Evolutionary conservation across 2,797 vertebrate species (phyloP), one percentile per base, ranked within the genome.

Genomic region (Schizopygopsis pylzovi): DNA sequence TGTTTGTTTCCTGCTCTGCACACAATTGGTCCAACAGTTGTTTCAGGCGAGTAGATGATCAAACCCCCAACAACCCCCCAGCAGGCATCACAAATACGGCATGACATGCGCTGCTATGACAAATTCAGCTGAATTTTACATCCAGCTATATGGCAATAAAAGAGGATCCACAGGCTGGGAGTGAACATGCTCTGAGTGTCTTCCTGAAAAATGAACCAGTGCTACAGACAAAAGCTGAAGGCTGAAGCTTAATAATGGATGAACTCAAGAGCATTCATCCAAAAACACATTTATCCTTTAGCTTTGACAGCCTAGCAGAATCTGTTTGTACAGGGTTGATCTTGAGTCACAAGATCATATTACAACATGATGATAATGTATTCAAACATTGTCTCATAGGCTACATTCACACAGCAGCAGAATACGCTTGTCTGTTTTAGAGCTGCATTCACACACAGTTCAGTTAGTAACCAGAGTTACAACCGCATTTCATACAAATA

Each of bases 51-150:
- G 86, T 88, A 93, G 91, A 93, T 91, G 89, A 92, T 89, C 89
- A 89, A 63, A 39, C 89, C 89, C 92, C 87, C 47, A n/a, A 87
- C 89, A 78, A 63, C 43, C 85, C 75, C 84, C 71, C 33, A 76
- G 73, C 54, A 49, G 52, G 28, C 59, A 85, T 41, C 89, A 91
- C 91, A 89, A 93, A 92, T 86, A 87, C 13, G 39, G 85, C 85
- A 90, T 91, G 93, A 90, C 93, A 91, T 80, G 8, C 52, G 89
- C 93, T 92, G 92, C 92, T 92, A 93, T 95, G 91, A 93, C 90
- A 92, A 94, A 89, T 59, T 61, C 67, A 25, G 25, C 39, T 77
- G 41, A 78, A 79, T 73, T 79, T 85, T 67, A 85, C 75, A 88
- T 85, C 75, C 67, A 61, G 87, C 79, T 73, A 25, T 15, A 65